Evolutionary conservation across 2,113 vertebrate species (phyloP), one percentile per base, ranked within the genome.

Genomic region (Myiozetetes cayanensis): DNA sequence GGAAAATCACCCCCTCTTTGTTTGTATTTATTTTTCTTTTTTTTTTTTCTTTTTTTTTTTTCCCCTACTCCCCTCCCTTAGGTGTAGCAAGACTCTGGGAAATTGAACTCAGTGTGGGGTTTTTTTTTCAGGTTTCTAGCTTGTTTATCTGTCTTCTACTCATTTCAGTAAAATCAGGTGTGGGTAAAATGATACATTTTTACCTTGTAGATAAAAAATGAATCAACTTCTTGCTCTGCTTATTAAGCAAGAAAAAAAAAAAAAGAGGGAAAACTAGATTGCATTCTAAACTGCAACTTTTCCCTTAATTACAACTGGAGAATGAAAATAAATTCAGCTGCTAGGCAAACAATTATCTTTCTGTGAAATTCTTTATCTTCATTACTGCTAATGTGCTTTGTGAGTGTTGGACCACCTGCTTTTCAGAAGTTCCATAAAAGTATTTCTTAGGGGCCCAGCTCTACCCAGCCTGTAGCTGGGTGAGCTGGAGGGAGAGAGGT

Each of bases 291-390:
- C 41, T 68, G 65, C 70, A 94, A 95, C 79, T 93, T 95, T 92
- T 82, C 37, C n/a, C 70, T 94, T 95, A 94, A 97, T 94, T 95
- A 86, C 80, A 78, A 61, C 65, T 75, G 81, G 70, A 89, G 80
- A 96, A 94, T 0, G 11, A 94, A 93, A 95, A 92, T 82, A 90
- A 95, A 90, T 89, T 94, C 85, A 75, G 88, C 93, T 96, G 35
- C 85, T 84, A 94, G 94, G 94, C 85, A 95, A 87, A 90, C 49
- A 88, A 93, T 96, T 96, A 94, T 85, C 88, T 94, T 92, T 49
- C 90, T 87, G 88, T 78, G 94, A 95, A 97, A 92, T 78, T 93
- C 62, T 90, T 92, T 90, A 95, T 96, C 94, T 94, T 88, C 83
- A 87, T 97, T 94, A 95, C 66, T 75, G 91, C 77, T 95, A 91